Base-by-base conservation (phyloP, 2,113 vertebrate species). In the Malurus alboscapulatus region DNA sequence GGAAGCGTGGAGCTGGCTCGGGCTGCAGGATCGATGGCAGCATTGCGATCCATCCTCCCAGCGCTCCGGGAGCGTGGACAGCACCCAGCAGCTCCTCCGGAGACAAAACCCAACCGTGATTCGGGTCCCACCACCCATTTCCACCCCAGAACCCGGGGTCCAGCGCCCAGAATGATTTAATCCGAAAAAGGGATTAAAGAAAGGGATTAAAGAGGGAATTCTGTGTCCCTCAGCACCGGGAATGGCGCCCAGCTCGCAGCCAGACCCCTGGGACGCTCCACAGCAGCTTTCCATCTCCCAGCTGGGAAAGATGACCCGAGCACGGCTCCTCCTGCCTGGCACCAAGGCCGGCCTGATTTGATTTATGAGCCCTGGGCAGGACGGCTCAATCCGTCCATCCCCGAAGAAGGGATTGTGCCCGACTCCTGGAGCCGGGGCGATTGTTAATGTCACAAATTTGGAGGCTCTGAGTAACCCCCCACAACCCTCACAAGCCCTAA, bases 1-100 rank as follows among this genome's bases (percentile, higher is more conserved):
- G 74, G 75, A 73, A 84, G 74, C 22, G 17, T 32, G 69, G 57
- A 75, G 84, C 48, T 17, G 6, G 36, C 19, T 44, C 0, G 0
- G 2, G 5, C 45, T 1, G 12, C 8, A 79, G 74, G 68, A n/a
- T 0, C 0, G 68, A 9, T 80, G 78, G 29, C 79, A 67, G 25
- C 50, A 0, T 26, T 15, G 4, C 4, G 27, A 66, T 54, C 40
- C 1, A 6, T 50, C 26, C 27, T 55, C 13, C 3, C 44, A 0
- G n/a, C 2, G 48, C 80, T 44, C 63, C 6, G 2, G 24, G 58
- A 44, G 58, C 55, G 15, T 57, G n/a, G 44, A 59, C 12, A 40
- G n/a, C 38, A 1, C 8, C 11, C 84, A 44, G 51, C 82, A 80
- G 3, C 54, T 68, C 13, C 59, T 44, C 48, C 16, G 38, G 19